Conservation (phyloP, 2,113 vertebrate species). For the Acanthochromis polyacanthus region DNA sequence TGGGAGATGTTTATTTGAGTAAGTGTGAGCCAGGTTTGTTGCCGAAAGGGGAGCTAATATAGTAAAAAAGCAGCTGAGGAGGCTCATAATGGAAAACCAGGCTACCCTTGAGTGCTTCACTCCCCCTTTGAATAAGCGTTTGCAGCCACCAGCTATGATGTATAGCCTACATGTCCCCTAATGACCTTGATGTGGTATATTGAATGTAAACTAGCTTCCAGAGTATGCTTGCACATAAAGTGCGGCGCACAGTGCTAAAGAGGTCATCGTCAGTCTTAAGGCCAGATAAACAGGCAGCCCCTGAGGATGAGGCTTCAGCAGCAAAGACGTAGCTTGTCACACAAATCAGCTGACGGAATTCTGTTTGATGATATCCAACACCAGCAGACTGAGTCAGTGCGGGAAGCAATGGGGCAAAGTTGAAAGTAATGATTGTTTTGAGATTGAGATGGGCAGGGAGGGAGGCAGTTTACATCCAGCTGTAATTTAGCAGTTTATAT, state of each 20-base stretch:
- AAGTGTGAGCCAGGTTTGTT: not conserved
- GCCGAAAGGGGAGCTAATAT: slow-evolving; percentile 24
- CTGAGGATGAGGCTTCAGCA: slow-evolving; percentile 17
- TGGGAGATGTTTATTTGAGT: slow-evolving; percentile 35
- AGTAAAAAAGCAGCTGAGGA: slow-evolving; percentile 32
- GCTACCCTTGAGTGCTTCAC: slow-evolving; percentile 50
- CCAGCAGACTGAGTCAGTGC: no score
- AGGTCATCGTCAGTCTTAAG: slow-evolving; percentile 47
- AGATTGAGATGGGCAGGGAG: no score
- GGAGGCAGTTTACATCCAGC: no score
- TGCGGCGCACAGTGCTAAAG: slow-evolving; percentile 41
- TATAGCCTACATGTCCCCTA: slow-evolving; percentile 74
- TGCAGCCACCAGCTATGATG: slow-evolving; percentile 68
- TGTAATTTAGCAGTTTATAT: no score
- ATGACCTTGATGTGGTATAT: slow-evolving; percentile 69
- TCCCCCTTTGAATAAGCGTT: slow-evolving; percentile 59
- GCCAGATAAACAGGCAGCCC: slow-evolving; percentile 54
- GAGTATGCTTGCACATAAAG: slow-evolving; percentile 61
- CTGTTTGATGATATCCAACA: not conserved
- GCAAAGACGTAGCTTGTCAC: not conserved
- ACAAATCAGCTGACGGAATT: not conserved
- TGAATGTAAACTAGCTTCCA: slow-evolving; percentile 78
- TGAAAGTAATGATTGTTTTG: no score
- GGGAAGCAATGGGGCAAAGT: no score
- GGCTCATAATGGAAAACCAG: slow-evolving; percentile 19